Evolutionary conservation across 2,888 invertebrate genomes (phyloP).

Genomic region (Leptopilina myrica): DNA sequence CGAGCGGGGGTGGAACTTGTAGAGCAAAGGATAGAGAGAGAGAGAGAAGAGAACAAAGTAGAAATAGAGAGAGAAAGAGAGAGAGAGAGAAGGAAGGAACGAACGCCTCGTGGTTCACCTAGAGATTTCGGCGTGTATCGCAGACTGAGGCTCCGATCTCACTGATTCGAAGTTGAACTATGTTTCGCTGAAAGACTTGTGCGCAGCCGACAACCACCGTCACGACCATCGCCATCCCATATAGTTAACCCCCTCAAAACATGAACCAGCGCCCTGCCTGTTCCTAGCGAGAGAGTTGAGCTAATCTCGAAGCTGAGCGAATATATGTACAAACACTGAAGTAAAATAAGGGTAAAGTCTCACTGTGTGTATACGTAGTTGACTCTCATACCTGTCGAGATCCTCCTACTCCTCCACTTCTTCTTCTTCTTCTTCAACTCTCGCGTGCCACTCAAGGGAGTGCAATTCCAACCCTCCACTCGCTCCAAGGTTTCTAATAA

Average conservation of each 20-base stretch:
- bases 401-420: not conserved
- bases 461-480: constrained; percentile 33
- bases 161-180: constrained; percentile 54
- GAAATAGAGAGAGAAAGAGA: constrained; percentile 22
- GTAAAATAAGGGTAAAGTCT: not conserved
- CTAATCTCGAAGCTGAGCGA: constrained; percentile 41
- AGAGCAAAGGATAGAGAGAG: constrained; percentile 26
- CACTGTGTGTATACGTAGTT: not conserved
- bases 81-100: constrained; percentile 35
- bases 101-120: constrained; percentile 44
- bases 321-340: not conserved
- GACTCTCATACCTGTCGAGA: constrained; percentile 38
- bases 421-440: constrained; percentile 13
- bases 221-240: constrained; percentile 52
- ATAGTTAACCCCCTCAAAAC: constrained; percentile 42
- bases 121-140: constrained; percentile 53
- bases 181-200: constrained; percentile 53
- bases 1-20: constrained; percentile 34
- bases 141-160: constrained; percentile 56
- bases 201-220: constrained; percentile 54
- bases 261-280: constrained; percentile 43
- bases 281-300: constrained; percentile 35
- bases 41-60: constrained; percentile 24
- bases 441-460: constrained; percentile 21
- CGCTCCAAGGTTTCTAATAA: constrained; percentile 19